Percentiles rank a stretch among this genome's conserved stretches.
Conservation (phyloP, 2,888 invertebrate genomes). For the Perizoma flavofasciatum region DNA sequence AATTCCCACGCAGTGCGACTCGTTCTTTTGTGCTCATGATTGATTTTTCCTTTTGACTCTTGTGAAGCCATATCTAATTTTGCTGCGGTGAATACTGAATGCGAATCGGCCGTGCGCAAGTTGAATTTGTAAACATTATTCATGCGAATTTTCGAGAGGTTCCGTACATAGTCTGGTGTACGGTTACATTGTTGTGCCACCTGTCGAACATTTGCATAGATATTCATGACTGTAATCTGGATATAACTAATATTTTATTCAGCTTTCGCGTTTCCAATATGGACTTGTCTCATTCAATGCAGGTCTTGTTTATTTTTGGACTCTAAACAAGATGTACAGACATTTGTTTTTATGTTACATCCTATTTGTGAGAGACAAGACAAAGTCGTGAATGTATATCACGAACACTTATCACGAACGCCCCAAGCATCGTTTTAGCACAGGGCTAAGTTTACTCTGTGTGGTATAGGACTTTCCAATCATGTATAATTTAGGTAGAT, state of each 20-base stretch:
- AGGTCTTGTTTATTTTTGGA: not conserved
- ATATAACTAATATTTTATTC: constrained; percentile 7
- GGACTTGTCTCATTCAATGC: constrained; percentile 2
- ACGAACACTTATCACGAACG: constrained; percentile 24
- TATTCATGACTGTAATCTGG: constrained; percentile 21
- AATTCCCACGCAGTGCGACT: constrained; percentile 63
- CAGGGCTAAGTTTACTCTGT: constrained; percentile 11
- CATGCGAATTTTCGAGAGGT: constrained; percentile 28
- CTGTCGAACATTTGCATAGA: constrained; percentile 28
- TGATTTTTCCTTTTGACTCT: constrained; percentile 52
- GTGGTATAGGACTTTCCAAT: constrained; percentile 1
- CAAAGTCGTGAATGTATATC: constrained; percentile 24
- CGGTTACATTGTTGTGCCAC: constrained; percentile 26
- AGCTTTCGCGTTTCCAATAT: not conserved
- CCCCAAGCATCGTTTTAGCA: constrained; percentile 20
- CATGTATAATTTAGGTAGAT: constrained; percentile 3
- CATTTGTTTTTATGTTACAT: constrained; percentile 10
- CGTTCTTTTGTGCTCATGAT: constrained; percentile 48
- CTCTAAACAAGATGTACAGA: constrained; percentile 1
- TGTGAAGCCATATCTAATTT: constrained; percentile 31
- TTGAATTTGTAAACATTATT: constrained; percentile 30
- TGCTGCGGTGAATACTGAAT: constrained; percentile 25
- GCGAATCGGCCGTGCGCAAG: constrained; percentile 25
- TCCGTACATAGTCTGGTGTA: constrained; percentile 20
- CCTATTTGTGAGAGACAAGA: constrained; percentile 13